Conservation (phyloP, 2,888 invertebrate genomes). For the Arenicola marina region DNA sequence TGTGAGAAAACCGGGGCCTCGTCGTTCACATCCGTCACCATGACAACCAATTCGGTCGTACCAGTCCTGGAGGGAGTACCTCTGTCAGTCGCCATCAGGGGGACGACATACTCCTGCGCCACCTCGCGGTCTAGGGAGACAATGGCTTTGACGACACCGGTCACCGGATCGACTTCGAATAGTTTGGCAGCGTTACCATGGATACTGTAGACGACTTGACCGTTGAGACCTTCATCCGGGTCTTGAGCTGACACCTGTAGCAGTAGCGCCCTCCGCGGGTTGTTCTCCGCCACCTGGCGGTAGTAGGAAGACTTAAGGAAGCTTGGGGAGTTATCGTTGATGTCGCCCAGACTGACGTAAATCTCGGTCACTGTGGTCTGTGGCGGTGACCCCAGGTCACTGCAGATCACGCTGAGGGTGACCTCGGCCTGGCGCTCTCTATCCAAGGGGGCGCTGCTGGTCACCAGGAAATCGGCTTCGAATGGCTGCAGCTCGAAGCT, state of each 20-base stretch:
- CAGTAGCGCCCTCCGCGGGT: background rate
- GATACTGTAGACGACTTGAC: background rate
- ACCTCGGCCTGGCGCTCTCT: background rate
- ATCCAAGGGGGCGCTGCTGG: background rate
- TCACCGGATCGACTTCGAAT: constrained; percentile 13
- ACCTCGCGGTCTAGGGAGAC: constrained; percentile 25
- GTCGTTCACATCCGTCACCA: constrained; percentile 28
- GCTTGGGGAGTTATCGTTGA: constrained; percentile 10
- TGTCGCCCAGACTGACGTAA: background rate
- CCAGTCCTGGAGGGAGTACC: constrained; percentile 18
- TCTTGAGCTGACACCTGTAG: background rate
- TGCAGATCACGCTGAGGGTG: background rate
- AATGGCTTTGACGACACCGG: constrained; percentile 15
- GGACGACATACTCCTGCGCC: constrained; percentile 13
- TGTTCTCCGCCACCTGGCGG: background rate
- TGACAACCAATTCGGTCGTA: constrained; percentile 13
- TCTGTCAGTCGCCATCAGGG: constrained; percentile 24
- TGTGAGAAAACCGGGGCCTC: constrained; percentile 23
- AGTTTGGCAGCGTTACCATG: background rate
- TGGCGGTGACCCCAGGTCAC: background rate
- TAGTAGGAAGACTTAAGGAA: background rate
- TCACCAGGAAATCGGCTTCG: constrained; percentile 2
- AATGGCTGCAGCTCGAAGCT: constrained; percentile 43
- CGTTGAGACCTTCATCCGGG: background rate
- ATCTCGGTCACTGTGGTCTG: background rate